Conservation (phyloP, 2,888 invertebrate species). For the Tethea ocularis region DNA sequence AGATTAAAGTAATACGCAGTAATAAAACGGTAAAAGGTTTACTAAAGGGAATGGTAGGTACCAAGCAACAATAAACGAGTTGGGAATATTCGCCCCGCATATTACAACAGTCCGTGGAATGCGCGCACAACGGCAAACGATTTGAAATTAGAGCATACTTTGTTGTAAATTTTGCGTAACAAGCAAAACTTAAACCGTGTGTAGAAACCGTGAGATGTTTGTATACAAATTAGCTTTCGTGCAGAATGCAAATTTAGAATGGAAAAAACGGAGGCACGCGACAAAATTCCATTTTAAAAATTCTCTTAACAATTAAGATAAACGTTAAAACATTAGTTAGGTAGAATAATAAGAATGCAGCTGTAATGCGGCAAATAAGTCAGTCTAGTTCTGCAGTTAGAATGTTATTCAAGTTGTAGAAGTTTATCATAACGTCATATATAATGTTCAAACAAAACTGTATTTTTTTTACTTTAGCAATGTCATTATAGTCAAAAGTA, state of each 20-base stretch:
- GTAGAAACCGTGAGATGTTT: slow-evolving; percentile 4
- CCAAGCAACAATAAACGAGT: slow-evolving; percentile 47
- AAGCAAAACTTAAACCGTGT: slow-evolving; percentile 43
- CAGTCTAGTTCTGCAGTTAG: no score
- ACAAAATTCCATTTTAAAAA: not conserved
- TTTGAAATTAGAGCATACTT: slow-evolving; percentile 68
- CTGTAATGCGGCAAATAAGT: not conserved
- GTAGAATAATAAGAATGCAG: not conserved
- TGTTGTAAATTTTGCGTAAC: slow-evolving; percentile 60
- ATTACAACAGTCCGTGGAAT: slow-evolving; percentile 55
- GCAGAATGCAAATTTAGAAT: not conserved
- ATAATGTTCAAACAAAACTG: no score
- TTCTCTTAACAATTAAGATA: not conserved
- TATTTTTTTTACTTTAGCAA: no score
- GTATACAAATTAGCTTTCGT: slow-evolving; percentile 7
- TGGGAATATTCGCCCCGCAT: slow-evolving; percentile 52
- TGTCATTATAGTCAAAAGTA: no score
- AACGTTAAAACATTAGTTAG: not conserved
- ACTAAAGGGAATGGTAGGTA: slow-evolving; percentile 35
- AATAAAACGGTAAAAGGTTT: slow-evolving; percentile 45
- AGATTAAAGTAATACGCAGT: slow-evolving; percentile 45
- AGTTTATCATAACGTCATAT: no score
- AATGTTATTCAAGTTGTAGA: no score
- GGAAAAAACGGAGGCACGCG: not conserved
- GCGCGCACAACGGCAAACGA: slow-evolving; percentile 48